Conservation (phyloP, 92 coral and sea anemone genomes). For the Porites evermanni region DNA sequence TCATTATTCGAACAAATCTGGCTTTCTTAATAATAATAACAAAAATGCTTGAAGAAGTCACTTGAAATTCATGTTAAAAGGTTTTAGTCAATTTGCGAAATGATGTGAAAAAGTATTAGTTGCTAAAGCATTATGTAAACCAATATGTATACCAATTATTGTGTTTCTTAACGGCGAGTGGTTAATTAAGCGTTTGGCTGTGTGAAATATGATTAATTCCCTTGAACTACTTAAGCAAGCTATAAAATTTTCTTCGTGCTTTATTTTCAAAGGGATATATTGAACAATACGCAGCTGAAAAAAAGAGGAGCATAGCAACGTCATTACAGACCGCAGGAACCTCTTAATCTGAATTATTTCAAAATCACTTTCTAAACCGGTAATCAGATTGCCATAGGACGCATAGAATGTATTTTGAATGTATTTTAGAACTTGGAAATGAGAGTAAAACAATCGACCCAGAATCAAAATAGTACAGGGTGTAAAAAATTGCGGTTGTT, state of each 20-base stretch:
- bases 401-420: not conserved
- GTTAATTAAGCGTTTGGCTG: not conserved
- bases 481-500: no score
- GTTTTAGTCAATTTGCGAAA: not conserved
- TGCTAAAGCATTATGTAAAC: not conserved
- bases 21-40: no score
- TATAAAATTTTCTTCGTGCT: not conserved
- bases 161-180: not conserved
- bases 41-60: no score
- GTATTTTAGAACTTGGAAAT: no score
- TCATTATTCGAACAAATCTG: not conserved
- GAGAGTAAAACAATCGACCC: no score
- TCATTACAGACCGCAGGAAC: no score
- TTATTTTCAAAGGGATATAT: not conserved
- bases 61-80: not conserved
- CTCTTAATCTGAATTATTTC: no score
- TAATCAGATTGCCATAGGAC: not conserved
- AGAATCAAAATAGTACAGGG: no score
- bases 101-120: not conserved
- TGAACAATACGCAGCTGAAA: no score
- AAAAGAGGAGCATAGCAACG: no score
- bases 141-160: not conserved
- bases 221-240: not conserved
- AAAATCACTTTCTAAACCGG: no score
- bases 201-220: slow-evolving; percentile 5